Evolutionary conservation across 2,888 invertebrate species (phyloP).

Genomic region (Augochlorella aurata): DNA sequence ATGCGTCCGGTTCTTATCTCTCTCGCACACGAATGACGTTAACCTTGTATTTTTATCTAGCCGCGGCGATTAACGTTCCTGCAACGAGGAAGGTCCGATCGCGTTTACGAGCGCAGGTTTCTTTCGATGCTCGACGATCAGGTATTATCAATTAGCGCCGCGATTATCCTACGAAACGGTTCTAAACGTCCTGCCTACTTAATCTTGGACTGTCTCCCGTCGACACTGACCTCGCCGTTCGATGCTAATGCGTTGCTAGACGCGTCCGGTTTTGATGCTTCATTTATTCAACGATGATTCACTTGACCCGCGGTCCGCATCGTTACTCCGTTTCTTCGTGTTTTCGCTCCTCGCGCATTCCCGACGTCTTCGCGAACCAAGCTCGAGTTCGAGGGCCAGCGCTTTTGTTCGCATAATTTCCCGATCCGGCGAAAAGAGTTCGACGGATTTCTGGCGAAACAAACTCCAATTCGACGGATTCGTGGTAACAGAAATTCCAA

Average conservation of each 20-base stretch:
- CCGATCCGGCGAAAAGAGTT: no score
- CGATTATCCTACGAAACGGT: background rate
- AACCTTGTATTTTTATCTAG: constrained; percentile 50
- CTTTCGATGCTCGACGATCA: background rate
- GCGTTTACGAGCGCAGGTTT: background rate
- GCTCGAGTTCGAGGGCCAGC: no score
- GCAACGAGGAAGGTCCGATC: background rate
- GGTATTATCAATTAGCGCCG: background rate
- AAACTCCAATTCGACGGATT: no score
- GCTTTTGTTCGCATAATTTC: no score
- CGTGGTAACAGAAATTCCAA: no score
- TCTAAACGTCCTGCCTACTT: no score
- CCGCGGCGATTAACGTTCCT: constrained; percentile 23
- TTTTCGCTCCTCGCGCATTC: no score
- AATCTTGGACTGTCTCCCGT: background rate
- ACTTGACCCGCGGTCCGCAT: background rate
- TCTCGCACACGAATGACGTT: constrained; percentile 40
- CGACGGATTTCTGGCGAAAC: no score
- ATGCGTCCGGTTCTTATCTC: constrained; percentile 34
- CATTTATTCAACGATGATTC: background rate
- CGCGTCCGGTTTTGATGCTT: background rate
- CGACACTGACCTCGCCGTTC: background rate
- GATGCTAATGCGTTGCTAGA: background rate
- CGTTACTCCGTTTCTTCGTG: background rate
- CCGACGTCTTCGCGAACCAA: background rate